Evolutionary conservation across 2,888 invertebrate genomes (phyloP).

Genomic region (Xylota sylvarum): DNA sequence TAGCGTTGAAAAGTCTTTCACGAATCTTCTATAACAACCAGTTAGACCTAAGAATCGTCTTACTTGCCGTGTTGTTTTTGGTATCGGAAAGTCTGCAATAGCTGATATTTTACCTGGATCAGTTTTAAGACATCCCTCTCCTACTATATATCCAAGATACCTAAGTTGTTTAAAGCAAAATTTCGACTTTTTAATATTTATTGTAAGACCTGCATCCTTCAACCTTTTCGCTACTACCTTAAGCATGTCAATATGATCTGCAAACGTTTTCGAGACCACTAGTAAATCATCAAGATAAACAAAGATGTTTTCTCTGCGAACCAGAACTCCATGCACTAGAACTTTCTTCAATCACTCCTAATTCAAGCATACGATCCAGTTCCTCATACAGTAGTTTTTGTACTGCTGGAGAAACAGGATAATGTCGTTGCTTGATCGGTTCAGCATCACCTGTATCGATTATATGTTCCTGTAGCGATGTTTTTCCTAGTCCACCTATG

Average conservation of each 20-base stretch:
- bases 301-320: neutral
- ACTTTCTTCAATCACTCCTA: constrained; percentile 1
- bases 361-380: too few species aligned
- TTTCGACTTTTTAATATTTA: constrained; percentile 12
- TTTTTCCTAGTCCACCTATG: too few species aligned
- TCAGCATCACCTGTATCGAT: too few species aligned
- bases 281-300: constrained; percentile 25
- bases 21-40: neutral
- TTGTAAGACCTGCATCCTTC: neutral
- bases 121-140: constrained; percentile 13
- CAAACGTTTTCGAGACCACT: constrained; percentile 3
- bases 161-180: constrained; percentile 12
- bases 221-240: neutral
- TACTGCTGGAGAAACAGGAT: too few species aligned
- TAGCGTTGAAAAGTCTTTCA: neutral
- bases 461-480: too few species aligned
- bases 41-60: constrained; percentile 31
- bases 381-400: too few species aligned
- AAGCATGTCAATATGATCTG: constrained; percentile 4
- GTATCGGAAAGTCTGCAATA: too few species aligned
- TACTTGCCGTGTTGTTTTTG: neutral
- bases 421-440: too few species aligned
- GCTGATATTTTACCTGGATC: too few species aligned
- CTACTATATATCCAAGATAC: constrained; percentile 32
- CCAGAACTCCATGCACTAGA: neutral